These are phyloP conservation scores for Sesamia nonagrioides DNA, from an alignment of 1,140 invertebrate genomes.

Conservation along the genomic window DNA sequence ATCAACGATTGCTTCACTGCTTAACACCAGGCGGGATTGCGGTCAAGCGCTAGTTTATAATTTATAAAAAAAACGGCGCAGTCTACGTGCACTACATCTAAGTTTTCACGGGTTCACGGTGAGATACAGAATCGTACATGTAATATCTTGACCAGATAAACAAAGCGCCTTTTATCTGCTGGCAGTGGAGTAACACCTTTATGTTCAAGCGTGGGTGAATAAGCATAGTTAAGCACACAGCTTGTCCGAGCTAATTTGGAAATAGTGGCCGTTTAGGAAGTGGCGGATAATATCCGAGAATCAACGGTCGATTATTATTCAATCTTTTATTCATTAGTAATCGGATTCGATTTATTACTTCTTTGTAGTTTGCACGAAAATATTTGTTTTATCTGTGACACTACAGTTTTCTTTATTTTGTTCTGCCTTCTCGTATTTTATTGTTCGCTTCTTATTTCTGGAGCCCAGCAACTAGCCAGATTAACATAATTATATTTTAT, in stretches of 20 bases:
- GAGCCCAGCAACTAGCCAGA: no score
- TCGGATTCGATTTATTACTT: not conserved
- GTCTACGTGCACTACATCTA: no score
- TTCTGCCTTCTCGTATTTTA: no score
- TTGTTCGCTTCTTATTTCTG: no score
- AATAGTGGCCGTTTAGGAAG: constrained; percentile 28
- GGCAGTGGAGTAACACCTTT: not conserved
- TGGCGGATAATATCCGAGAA: constrained; percentile 5
- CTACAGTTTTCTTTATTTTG: not conserved
- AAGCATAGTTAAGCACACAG: constrained; percentile 29
- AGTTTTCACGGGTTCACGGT: no score
- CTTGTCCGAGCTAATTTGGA: constrained; percentile 33
- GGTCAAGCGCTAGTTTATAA: no score
- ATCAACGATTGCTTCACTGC: no score
- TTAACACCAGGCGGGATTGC: no score
- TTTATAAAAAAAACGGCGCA: no score
- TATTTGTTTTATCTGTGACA: not conserved
- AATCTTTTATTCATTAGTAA: constrained; percentile 13
- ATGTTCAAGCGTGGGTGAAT: constrained; percentile 3
- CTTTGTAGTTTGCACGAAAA: not conserved
- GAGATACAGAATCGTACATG: no score
- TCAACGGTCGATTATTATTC: not conserved
- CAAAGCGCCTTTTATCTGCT: not conserved
- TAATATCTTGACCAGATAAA: no score
- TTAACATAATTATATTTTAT: no score